Conservation (phyloP, 2,113 vertebrate genomes). For the Phylloscopus trochiloides region DNA sequence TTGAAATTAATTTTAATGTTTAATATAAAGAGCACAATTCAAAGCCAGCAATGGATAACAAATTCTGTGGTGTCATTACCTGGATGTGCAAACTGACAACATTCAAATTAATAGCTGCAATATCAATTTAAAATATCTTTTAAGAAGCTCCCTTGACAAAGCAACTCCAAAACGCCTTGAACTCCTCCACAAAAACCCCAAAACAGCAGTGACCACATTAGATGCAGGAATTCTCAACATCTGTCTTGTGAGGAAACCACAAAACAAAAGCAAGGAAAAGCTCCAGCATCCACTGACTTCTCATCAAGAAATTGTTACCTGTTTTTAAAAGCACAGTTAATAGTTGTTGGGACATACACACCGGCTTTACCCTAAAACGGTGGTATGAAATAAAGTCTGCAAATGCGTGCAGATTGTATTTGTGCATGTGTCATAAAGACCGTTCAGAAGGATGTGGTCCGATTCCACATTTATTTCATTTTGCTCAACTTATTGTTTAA, state of each 20-base stretch:
- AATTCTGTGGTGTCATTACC: background rate
- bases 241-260: background rate
- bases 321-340: background rate
- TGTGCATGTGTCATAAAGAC: background rate
- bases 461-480: background rate
- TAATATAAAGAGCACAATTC: background rate
- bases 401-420: background rate
- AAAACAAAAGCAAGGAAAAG: background rate
- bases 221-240: background rate
- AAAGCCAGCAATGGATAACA: background rate
- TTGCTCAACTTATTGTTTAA: background rate
- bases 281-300: background rate
- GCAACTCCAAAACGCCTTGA: background rate
- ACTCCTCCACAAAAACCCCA: background rate
- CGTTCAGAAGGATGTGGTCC: background rate
- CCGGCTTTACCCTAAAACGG: background rate
- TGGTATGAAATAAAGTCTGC: background rate
- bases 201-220: background rate
- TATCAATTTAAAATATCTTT: background rate
- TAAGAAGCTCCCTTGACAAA: background rate
- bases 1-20: background rate
- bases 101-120: background rate
- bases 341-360: background rate
- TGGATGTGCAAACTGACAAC: background rate
- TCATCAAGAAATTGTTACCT: background rate